A percentile compares a stretch with the other conserved stretches of the same genome.
phyloP scores from a whole-genome alignment of 2,797 vertebrate genomes.

The Chanos chanos region DNA sequence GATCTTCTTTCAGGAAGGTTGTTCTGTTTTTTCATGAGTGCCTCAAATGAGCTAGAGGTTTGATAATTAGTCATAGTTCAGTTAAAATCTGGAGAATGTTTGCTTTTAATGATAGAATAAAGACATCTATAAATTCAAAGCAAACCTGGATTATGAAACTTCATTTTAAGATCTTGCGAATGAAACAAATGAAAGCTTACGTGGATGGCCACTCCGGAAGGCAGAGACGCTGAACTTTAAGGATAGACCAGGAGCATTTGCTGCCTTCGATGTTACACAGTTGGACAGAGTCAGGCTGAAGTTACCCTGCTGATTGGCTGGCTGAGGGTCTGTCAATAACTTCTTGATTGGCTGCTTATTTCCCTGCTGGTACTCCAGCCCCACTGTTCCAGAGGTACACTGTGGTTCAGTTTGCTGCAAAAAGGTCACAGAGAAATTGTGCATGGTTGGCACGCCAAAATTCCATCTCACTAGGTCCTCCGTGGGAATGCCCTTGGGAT shows the following conservation, averaged over 20 bases:
- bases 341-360: constrained; percentile 24
- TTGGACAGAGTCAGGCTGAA: constrained; percentile 69
- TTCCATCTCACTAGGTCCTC: constrained; percentile 80
- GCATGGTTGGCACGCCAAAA: constrained; percentile 74
- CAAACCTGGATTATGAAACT: too few species aligned
- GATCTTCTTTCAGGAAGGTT: too few species aligned
- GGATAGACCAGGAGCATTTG: constrained; percentile 42
- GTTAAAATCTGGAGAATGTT: too few species aligned
- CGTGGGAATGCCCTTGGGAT: constrained; percentile 73
- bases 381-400: constrained; percentile 73
- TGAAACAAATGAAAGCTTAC: constrained; percentile 44
- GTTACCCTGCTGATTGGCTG: constrained; percentile 59
- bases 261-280: constrained; percentile 54
- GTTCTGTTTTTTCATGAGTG: too few species aligned
- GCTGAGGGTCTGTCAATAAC: constrained; percentile 57
- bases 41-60: too few species aligned
- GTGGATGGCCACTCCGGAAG: constrained; percentile 67
- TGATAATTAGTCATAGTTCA: too few species aligned
- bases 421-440: constrained; percentile 81
- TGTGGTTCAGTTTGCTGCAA: constrained; percentile 68
- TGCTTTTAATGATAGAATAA: too few species aligned
- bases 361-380: constrained; percentile 71
- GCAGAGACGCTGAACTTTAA: constrained; percentile 63
- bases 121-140: too few species aligned
- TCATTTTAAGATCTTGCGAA: too few species aligned